Evolutionary conservation across 1,140 invertebrate species (phyloP).

Genomic region (Epicauta chinensis): DNA sequence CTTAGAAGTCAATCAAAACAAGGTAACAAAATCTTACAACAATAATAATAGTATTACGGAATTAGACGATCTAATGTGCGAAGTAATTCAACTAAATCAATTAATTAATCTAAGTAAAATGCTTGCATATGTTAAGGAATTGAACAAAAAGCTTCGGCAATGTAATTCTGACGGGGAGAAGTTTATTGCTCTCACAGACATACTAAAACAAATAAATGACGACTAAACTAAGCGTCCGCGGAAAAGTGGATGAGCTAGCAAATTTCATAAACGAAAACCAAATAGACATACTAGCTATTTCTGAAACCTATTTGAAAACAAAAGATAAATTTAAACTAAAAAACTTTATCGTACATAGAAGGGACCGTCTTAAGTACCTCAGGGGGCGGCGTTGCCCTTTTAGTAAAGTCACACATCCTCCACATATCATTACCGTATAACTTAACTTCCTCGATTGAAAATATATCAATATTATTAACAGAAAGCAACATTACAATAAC

Average conservation of each 20-base stretch:
- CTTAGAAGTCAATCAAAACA: not conserved
- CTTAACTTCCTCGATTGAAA: not conserved
- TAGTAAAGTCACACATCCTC: not conserved
- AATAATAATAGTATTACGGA: too few species aligned
- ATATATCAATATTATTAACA: not conserved
- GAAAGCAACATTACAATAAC: not conserved
- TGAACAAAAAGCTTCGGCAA: not conserved
- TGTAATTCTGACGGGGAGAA: not conserved
- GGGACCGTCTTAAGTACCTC: not conserved
- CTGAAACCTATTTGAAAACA: slow-evolving; percentile 1
- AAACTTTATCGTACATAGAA: not conserved
- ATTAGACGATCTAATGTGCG: too few species aligned
- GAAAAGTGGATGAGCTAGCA: not conserved
- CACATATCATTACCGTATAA: not conserved
- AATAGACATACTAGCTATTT: slow-evolving; percentile 3
- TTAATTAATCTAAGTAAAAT: not conserved
- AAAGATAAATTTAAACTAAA: slow-evolving; percentile 4
- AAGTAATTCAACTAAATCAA: not conserved
- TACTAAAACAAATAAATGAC: not conserved
- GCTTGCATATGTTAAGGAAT: not conserved
- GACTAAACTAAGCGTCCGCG: not conserved
- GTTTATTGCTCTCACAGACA: not conserved
- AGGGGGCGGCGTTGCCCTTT: not conserved
- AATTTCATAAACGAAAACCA: not conserved
- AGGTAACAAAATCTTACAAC: too few species aligned